These are phyloP conservation scores for cat (Felis catus) DNA, from an alignment of 2,113 vertebrate species.

Conservation along the genomic window F.catus_Fca126_mat1.0 CM031412.1:78201001-78201500, in stretches of 20 bases:
- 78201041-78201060: too few species aligned
- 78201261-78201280: not conserved
- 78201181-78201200: too few species aligned
- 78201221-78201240: too few species aligned
- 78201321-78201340: not conserved
- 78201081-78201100: too few species aligned
- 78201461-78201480: not conserved
- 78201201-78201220: too few species aligned
- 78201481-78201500: not conserved
- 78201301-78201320: not conserved
- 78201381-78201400: not conserved
- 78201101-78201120: too few species aligned
- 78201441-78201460: not conserved
- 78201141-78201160: too few species aligned
- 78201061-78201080: too few species aligned
- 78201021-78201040: not conserved
- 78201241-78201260: too few species aligned
- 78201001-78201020: not conserved
- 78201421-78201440: not conserved
- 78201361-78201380: not conserved
- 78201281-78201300: not conserved
- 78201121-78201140: too few species aligned
- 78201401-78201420: not conserved
- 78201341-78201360: not conserved
- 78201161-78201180: too few species aligned